phyloP scores from a whole-genome alignment of 2,113 vertebrate species.

The Petrocephalus microphthalmus region DNA sequence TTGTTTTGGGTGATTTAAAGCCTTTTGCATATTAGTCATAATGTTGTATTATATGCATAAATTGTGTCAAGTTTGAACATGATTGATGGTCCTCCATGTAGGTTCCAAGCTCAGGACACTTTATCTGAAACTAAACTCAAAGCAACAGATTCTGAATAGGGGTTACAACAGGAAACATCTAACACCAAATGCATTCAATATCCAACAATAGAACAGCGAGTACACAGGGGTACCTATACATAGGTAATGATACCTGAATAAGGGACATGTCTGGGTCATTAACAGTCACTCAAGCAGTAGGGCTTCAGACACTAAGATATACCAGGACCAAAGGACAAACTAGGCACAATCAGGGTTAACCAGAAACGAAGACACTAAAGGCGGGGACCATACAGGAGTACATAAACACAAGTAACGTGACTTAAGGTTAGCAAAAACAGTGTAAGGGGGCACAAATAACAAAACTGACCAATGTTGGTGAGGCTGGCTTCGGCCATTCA shows the following conservation, averaged over 20 bases:
- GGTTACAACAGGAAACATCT: neutral
- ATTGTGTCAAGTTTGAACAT: neutral
- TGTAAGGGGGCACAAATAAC: neutral
- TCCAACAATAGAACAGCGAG: too few relatives aligned
- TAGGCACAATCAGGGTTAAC: neutral
- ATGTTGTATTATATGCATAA: neutral
- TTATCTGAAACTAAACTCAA: neutral
- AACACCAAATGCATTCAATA: neutral
- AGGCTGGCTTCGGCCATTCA: too few relatives aligned
- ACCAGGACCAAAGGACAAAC: neutral
- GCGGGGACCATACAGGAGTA: neutral
- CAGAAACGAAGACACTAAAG: neutral
- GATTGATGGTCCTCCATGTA: neutral
- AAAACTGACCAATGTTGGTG: neutral
- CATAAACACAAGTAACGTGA: neutral
- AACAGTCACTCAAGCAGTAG: too few relatives aligned
- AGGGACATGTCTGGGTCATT: too few relatives aligned
- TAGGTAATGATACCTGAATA: too few relatives aligned
- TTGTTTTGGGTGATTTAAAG: neutral
- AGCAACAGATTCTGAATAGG: neutral
- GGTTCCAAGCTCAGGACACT: neutral
- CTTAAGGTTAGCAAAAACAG: neutral
- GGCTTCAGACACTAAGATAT: too few relatives aligned
- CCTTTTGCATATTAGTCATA: neutral
- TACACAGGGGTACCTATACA: too few relatives aligned